Evolutionary conservation across 2,888 invertebrate species (phyloP).

Genomic region (Drosophila antonietae): DNA sequence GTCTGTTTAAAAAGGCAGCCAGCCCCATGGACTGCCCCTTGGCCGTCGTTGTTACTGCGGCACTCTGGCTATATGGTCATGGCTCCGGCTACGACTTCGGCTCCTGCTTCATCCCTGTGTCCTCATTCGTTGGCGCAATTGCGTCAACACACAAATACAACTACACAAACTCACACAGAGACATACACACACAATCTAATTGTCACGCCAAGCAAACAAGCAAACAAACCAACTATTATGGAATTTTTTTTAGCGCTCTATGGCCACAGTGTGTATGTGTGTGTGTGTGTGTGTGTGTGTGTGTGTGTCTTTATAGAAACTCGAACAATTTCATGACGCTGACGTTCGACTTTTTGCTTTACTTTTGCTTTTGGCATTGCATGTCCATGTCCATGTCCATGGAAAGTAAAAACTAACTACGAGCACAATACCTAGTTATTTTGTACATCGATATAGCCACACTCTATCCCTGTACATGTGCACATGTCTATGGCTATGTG

Average conservation of each 20-base stretch:
- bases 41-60: slow-evolving; percentile 21
- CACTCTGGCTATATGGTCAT: slow-evolving; percentile 37
- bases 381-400: slow-evolving; percentile 66
- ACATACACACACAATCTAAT: slow-evolving; percentile 64
- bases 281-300: slow-evolving; percentile 21
- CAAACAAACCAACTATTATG: slow-evolving; percentile 71
- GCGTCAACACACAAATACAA: slow-evolving; percentile 62
- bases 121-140: slow-evolving; percentile 69
- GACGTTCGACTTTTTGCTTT: slow-evolving; percentile 72
- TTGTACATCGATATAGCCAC: slow-evolving; percentile 35
- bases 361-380: slow-evolving; percentile 74
- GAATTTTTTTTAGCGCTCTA: slow-evolving; percentile 65
- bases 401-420: slow-evolving; percentile 72
- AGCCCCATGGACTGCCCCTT: slow-evolving; percentile 1
- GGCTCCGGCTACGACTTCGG: slow-evolving; percentile 37
- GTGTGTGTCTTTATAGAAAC: slow-evolving; percentile 36
- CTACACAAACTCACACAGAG: slow-evolving; percentile 21
- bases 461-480: neutral
- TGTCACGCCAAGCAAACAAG: slow-evolving; percentile 76
- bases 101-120: slow-evolving; percentile 39
- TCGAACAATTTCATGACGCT: slow-evolving; percentile 60
- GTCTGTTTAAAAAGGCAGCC: slow-evolving; percentile 51
- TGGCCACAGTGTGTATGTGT: slow-evolving; percentile 19
- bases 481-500: neutral
- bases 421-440: slow-evolving; percentile 42